phyloP scores from a whole-genome alignment of 2,113 vertebrate genomes.

The Cyprinodon tularosa region DNA sequence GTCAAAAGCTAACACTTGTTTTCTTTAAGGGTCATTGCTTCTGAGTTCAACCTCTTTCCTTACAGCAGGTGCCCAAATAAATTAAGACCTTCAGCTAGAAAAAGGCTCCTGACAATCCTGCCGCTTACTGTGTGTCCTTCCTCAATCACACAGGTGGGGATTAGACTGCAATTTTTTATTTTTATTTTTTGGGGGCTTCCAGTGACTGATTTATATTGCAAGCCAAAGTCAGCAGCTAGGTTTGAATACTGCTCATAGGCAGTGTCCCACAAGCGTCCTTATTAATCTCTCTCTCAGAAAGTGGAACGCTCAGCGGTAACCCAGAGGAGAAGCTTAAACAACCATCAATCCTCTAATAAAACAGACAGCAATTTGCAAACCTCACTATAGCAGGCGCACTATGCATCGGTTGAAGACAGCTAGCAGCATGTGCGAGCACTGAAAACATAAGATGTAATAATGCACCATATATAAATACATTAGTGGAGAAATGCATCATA shows the following conservation, averaged over 20 bases:
- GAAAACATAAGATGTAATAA: slow-evolving; percentile 20
- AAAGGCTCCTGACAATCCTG: slow-evolving; percentile 45
- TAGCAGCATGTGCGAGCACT: slow-evolving; percentile 18
- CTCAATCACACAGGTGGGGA: slow-evolving; percentile 53
- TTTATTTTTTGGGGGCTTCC: slow-evolving; percentile 15
- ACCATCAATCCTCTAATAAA: slow-evolving; percentile 57
- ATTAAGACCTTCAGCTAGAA: slow-evolving; percentile 39
- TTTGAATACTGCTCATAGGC: slow-evolving; percentile 50
- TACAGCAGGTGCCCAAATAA: background rate
- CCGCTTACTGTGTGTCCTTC: slow-evolving; percentile 42
- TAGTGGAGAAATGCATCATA: slow-evolving; percentile 1
- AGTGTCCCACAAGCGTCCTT: slow-evolving; percentile 47
- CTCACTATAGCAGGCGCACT: slow-evolving; percentile 45
- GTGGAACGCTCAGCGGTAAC: slow-evolving; percentile 67
- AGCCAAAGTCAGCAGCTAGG: slow-evolving; percentile 51
- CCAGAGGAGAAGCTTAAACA: slow-evolving; percentile 66
- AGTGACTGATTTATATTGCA: slow-evolving; percentile 58
- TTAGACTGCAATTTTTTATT: slow-evolving; percentile 43
- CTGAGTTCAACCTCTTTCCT: slow-evolving; percentile 20
- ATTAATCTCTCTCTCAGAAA: slow-evolving; percentile 67
- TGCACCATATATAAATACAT: slow-evolving; percentile 30
- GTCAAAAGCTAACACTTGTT: slow-evolving; percentile 20
- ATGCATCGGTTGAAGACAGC: slow-evolving; percentile 51
- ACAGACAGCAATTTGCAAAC: slow-evolving; percentile 62
- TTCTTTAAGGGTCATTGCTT: slow-evolving; percentile 48